Conservation (phyloP, 2,888 invertebrate species). For the Leptinotarsa peninsularis region DNA sequence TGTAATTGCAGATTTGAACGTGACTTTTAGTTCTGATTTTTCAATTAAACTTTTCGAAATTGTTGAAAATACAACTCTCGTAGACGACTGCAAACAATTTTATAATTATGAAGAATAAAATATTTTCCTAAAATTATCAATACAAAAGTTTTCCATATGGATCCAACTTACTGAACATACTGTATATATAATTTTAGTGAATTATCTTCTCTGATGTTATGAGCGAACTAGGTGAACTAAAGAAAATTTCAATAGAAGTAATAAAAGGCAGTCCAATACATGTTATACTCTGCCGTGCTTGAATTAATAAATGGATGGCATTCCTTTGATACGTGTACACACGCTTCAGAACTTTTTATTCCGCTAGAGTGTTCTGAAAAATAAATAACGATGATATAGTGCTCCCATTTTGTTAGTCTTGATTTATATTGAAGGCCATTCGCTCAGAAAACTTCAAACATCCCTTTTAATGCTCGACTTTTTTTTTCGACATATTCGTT, state of each 20-base stretch:
- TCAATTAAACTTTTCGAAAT: too few species aligned
- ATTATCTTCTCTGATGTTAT: not conserved
- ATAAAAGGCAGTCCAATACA: not conserved
- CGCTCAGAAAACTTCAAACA: constrained; percentile 45
- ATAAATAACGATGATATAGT: constrained; percentile 47
- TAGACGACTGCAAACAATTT: too few species aligned
- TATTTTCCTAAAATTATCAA: too few species aligned
- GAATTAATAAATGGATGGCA: constrained; percentile 6
- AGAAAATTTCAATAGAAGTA: not conserved
- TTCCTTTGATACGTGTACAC: not conserved
- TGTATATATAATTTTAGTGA: not conserved
- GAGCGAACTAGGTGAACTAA: not conserved
- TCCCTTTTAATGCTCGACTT: constrained; percentile 41
- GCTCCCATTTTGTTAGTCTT: constrained; percentile 46
- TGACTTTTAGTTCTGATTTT: too few species aligned
- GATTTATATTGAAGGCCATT: constrained; percentile 44
- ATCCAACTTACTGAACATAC: too few species aligned
- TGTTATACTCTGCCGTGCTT: not conserved
- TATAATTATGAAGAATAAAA: too few species aligned
- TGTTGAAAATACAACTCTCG: too few species aligned
- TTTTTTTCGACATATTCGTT: constrained; percentile 28
- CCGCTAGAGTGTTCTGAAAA: not conserved
- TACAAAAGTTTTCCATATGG: too few species aligned
- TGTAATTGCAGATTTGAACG: too few species aligned
- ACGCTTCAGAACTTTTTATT: not conserved